These are phyloP conservation scores for Ciona savignyi DNA, from an alignment of 23 tunicate species.

Conservation along the genomic window DNA sequence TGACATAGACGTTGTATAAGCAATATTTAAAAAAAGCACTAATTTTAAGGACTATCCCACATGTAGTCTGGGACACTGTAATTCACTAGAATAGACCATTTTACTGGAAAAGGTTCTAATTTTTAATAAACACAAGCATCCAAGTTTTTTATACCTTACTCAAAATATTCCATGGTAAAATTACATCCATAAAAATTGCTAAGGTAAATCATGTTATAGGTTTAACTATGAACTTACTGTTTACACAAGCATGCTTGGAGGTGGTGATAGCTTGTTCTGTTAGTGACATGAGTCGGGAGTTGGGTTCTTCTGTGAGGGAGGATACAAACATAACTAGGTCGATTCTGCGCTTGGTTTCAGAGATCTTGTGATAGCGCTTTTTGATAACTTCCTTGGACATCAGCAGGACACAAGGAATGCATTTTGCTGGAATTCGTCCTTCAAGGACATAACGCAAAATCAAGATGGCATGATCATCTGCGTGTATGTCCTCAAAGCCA, in stretches of 20 bases:
- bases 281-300: slow-evolving; percentile 43
- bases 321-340: slow-evolving; percentile 89
- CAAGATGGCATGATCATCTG: slow-evolving; percentile 76
- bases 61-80: too few relatives aligned
- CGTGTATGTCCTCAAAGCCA: slow-evolving; percentile 95
- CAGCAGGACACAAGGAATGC: slow-evolving; percentile 92
- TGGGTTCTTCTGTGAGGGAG: slow-evolving; percentile 59
- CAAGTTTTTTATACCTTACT: too few relatives aligned
- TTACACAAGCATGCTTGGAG: slow-evolving; percentile 61
- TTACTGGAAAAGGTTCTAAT: not conserved
- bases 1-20: too few relatives aligned
- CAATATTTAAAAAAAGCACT: too few relatives aligned
- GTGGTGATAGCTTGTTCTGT: slow-evolving; percentile 58
- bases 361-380: slow-evolving; percentile 72
- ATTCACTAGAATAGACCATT: too few relatives aligned
- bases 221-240: slow-evolving; percentile 71
- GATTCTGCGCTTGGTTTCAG: slow-evolving; percentile 55
- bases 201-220: too few relatives aligned
- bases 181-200: too few relatives aligned
- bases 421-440: slow-evolving; percentile 92
- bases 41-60: too few relatives aligned
- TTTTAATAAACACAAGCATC: not conserved
- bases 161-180: too few relatives aligned
- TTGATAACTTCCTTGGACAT: slow-evolving; percentile 91
- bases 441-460: slow-evolving; percentile 91